Percentiles rank a stretch among this genome's conserved stretches.
Conservation (phyloP, 1,140 invertebrate genomes). For the Panonychus citri region DNA sequence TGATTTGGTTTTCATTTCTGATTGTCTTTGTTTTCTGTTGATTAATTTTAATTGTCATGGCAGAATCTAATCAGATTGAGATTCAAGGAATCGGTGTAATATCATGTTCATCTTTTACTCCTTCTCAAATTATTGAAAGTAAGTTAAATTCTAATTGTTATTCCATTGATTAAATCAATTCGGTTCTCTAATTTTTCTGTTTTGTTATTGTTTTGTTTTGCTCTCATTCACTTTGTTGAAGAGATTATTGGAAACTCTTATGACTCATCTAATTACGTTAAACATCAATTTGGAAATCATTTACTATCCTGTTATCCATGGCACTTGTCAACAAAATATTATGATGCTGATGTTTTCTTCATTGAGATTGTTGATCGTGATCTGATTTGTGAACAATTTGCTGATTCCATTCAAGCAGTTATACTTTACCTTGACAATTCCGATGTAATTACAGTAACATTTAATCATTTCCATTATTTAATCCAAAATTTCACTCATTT, state of each 20-base stretch:
- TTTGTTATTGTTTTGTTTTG: background rate
- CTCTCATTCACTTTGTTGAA: background rate
- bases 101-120: background rate
- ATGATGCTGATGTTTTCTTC: slow-evolving; percentile 2
- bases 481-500: too few species aligned
- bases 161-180: too few species aligned
- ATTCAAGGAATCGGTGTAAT: background rate
- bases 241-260: background rate
- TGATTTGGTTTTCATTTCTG: too few species aligned
- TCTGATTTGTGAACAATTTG: background rate
- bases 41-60: background rate
- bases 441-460: too few species aligned
- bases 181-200: background rate
- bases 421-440: slow-evolving; percentile 4
- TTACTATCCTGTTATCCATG: background rate
- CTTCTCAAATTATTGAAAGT: background rate
- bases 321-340: slow-evolving; percentile 9
- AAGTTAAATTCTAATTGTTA: background rate
- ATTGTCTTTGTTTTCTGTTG: too few species aligned
- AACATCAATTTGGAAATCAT: background rate
- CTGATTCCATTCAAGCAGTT: slow-evolving; percentile 4
- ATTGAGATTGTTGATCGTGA: background rate
- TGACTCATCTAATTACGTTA: background rate
- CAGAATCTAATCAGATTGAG: background rate
- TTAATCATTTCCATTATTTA: too few species aligned